A percentile compares a stretch with the other conserved stretches of the same genome.
Conservation (phyloP, 2,888 invertebrate species). For the Caenorhabditis zanzibari region DNA sequence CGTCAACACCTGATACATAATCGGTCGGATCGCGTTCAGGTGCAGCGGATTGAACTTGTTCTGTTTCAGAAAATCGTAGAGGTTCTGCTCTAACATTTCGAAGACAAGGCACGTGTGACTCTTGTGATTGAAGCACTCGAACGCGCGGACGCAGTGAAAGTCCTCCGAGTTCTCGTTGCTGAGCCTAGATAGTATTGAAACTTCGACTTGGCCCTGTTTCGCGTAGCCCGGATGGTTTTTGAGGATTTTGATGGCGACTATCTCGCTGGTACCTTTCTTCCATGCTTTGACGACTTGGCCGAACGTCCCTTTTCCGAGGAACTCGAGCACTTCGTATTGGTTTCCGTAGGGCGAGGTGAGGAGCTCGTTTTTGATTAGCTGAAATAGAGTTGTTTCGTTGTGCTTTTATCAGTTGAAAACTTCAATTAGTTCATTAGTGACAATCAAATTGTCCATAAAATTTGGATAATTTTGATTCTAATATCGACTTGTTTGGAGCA, state of each 20-base stretch:
- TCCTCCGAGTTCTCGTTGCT: conserved; percentile 98
- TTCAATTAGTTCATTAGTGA: no score
- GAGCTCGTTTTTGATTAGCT: conserved; percentile 83
- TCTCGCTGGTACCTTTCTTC: conserved; percentile 99
- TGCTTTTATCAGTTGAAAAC: not conserved
- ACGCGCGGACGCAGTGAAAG: conserved; percentile 99
- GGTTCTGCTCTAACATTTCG: conserved; percentile 99
- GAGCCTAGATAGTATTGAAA: conserved; percentile 84
- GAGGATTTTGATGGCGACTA: conserved; percentile 99
- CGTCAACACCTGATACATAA: conserved; percentile 89
- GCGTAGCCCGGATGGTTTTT: conserved; percentile 99
- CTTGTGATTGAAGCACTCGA: conserved; percentile 97
- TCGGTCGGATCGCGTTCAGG: conserved; percentile 97
- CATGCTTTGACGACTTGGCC: conserved; percentile 99
- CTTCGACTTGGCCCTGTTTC: conserved; percentile 99
- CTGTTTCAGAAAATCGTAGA: conserved; percentile 99
- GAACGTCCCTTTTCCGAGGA: conserved; percentile 98
- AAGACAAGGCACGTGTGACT: conserved; percentile 96
- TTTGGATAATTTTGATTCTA: no score
- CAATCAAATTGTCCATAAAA: no score
- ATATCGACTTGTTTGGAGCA: no score
- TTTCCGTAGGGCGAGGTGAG: conserved; percentile 81
- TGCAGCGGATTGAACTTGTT: conserved; percentile 99
- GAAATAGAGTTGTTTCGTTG: conserved; percentile 55
- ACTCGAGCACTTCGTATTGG: conserved; percentile 87